Evolutionary conservation across 2,113 vertebrate genomes (phyloP).

Genomic region (Xiphophorus hellerii): DNA sequence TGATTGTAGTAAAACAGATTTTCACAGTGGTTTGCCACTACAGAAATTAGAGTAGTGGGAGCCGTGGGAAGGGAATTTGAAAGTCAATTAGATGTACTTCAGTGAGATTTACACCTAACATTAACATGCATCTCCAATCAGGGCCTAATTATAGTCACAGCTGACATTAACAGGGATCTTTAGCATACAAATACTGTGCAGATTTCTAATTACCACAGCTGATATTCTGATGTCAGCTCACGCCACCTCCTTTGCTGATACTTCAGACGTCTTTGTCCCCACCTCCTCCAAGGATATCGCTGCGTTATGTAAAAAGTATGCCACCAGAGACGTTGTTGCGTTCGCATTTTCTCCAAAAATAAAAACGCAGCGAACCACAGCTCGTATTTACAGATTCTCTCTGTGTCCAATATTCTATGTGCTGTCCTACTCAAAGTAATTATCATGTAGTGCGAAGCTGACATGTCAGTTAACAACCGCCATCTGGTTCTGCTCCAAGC

Average conservation of each 20-base stretch:
- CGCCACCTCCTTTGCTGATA: not conserved
- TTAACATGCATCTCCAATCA: conserved; percentile 33
- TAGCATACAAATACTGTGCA: conserved; percentile 33
- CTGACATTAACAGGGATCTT: conserved; percentile 38
- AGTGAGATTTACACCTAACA: conserved; percentile 21
- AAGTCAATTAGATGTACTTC: conserved; percentile 35
- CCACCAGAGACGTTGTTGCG: not conserved
- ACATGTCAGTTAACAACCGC: conserved; percentile 20
- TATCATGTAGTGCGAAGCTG: conserved; percentile 12
- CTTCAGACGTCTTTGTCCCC: conserved; percentile 10
- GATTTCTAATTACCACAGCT: not conserved
- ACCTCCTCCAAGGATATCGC: not conserved
- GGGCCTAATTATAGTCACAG: conserved; percentile 36
- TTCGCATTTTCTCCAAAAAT: not conserved
- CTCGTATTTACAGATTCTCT: not conserved
- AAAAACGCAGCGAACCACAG: not conserved
- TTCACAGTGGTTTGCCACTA: conserved; percentile 8
- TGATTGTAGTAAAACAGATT: conserved; percentile 6
- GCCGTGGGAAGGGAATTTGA: conserved; percentile 19
- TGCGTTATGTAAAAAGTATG: not conserved
- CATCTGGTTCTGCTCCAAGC: conserved; percentile 19
- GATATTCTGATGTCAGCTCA: conserved; percentile 4
- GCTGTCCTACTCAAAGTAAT: conserved; percentile 13
- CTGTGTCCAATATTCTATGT: not conserved
- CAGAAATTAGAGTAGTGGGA: conserved; percentile 14